These are phyloP conservation scores for Lepidocyrtinus sp. DNA, from an alignment of 2,888 invertebrate species.

Conservation along the genomic window DNA sequence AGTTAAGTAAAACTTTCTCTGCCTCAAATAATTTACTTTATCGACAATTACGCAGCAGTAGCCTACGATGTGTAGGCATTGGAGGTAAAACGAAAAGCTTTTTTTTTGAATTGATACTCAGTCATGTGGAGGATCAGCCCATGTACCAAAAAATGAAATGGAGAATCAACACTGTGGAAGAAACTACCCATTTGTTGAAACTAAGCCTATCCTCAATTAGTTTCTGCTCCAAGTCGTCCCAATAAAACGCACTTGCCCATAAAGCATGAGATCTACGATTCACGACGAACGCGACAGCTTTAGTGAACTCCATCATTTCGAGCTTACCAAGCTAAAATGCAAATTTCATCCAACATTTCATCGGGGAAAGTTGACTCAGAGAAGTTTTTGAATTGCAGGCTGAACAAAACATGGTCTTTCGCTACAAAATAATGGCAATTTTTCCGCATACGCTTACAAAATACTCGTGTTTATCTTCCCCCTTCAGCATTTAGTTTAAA, in stretches of 20 bases:
- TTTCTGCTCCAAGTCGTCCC: background rate
- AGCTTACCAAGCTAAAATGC: background rate
- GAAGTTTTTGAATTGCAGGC: background rate
- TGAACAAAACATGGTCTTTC: background rate
- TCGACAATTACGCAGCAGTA: background rate
- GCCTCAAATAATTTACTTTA: constrained; percentile 9
- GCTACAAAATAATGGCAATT: too few species aligned
- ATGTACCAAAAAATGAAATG: background rate
- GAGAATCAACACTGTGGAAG: background rate
- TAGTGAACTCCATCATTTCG: background rate
- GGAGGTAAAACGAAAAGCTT: background rate
- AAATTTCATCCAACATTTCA: background rate
- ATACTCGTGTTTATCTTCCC: too few species aligned
- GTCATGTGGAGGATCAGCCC: background rate
- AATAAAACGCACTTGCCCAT: background rate
- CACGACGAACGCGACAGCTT: background rate
- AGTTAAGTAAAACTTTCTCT: background rate
- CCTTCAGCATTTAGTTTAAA: too few species aligned
- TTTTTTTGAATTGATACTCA: background rate
- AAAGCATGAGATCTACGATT: constrained; percentile 4
- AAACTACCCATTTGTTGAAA: background rate
- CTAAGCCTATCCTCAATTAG: background rate
- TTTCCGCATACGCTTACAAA: too few species aligned
- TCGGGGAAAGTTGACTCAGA: background rate
- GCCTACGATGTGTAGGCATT: background rate